Evolutionary conservation across 2,888 invertebrate genomes (phyloP), one percentile per base, ranked within the genome.

Genomic region (Ametastegia equiseti): DNA sequence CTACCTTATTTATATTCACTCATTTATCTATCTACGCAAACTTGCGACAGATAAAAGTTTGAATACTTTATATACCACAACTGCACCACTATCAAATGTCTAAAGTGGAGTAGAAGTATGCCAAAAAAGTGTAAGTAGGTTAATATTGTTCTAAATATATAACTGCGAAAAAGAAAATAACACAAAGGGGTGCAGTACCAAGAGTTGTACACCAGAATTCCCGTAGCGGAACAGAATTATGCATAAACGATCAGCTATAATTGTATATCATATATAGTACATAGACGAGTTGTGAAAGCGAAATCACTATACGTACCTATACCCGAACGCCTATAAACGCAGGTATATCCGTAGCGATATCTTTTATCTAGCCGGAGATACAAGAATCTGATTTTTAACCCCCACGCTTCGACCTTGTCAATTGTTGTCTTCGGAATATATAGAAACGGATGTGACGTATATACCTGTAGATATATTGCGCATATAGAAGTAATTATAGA

Each of bases 1-100:
- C 39, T 65, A 39, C 19, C n/a, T 67, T n/a, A 19, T 67, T 67
- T 67, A 36, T 67, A 36, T 67, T 67, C 11, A 33, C 19, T 36
- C 36, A 19, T 39, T 67, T 39, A 67, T 39, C 39, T 19, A 1
- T 65, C n/a, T 33, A 33, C 6, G n/a, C n/a, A 15, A 19, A 54
- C 1, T 54, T 19, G 54, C 19, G n/a, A 54, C 6, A 19, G 15
- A 54, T 13, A 54, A 54, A 54, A n/a, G 2, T 1, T 6, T 1
- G n/a, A 54, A 54, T n/a, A 13, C n/a, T 19, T 19, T 19, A 54
- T 1, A 19, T 54, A n/a, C n/a, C n/a, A n/a, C n/a, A n/a, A n/a
- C n/a, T n/a, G n/a, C n/a, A n/a, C n/a, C n/a, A n/a, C 54, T 19
- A 1, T 13, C n/a, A n/a, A 54, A 54, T 54, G 54, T 54, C 2